Conservation (phyloP, 2,113 vertebrate species). For the Dolichallabes microphthalmus region DNA sequence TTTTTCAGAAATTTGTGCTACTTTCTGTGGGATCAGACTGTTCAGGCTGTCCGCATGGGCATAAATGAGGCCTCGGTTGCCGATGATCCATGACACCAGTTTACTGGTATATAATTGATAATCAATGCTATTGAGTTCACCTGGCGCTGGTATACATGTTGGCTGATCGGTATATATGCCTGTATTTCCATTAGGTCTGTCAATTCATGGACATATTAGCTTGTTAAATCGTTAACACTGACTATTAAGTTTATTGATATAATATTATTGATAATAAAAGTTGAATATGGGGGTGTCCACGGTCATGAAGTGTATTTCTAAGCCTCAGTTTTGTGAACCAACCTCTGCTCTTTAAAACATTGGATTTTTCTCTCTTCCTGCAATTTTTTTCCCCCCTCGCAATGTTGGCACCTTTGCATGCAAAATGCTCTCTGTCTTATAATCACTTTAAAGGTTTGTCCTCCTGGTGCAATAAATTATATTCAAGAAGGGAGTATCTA, state of each 20-base stretch:
- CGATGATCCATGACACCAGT: too few relatives aligned
- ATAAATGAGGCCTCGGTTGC: too few relatives aligned
- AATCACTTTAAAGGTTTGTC: constrained; percentile 1
- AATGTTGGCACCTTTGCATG: neutral
- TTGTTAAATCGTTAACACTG: neutral
- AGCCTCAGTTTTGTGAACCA: neutral
- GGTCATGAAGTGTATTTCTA: neutral
- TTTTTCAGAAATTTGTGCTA: too few relatives aligned
- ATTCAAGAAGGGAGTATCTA: neutral
- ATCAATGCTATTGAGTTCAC: too few relatives aligned
- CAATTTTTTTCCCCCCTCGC: neutral
- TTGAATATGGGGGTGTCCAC: neutral
- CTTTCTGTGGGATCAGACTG: too few relatives aligned
- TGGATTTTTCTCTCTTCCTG: neutral
- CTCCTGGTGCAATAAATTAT: neutral
- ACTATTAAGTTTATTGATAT: too few relatives aligned
- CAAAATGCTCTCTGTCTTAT: neutral
- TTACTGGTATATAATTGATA: too few relatives aligned
- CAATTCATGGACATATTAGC: neutral
- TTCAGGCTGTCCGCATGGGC: too few relatives aligned
- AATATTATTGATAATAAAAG: neutral
- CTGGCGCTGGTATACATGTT: too few relatives aligned
- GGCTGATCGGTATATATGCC: neutral
- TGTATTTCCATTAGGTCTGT: neutral
- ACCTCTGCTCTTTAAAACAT: neutral